Evolutionary conservation across 1,140 invertebrate genomes (phyloP).

Genomic region (Philaenus spumarius): DNA sequence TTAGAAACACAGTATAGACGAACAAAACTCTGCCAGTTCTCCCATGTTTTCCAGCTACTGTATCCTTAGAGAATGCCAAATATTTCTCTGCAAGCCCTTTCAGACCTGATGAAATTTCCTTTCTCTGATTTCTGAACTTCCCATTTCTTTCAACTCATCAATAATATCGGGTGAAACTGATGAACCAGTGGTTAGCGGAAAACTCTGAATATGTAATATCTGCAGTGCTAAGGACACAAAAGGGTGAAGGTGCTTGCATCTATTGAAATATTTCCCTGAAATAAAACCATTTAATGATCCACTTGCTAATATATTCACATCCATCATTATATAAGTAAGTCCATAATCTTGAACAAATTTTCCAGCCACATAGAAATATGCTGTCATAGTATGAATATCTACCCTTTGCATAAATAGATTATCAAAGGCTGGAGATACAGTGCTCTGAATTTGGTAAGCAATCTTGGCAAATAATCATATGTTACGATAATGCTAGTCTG

Average conservation of each 20-base stretch:
- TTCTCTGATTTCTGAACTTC: too few species aligned
- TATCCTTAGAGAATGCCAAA: too few species aligned
- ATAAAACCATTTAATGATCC: background rate
- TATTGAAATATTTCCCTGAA: background rate
- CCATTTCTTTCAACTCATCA: too few species aligned
- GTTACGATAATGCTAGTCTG: background rate
- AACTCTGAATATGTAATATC: too few species aligned
- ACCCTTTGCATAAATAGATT: background rate
- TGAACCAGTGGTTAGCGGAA: too few species aligned
- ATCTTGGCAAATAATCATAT: background rate
- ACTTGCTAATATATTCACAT: background rate
- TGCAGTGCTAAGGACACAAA: too few species aligned
- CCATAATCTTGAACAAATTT: background rate
- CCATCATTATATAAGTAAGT: background rate
- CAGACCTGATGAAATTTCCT: too few species aligned
- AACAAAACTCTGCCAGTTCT: too few species aligned
- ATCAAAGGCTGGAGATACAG: background rate
- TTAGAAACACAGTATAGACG: too few species aligned
- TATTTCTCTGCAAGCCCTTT: too few species aligned
- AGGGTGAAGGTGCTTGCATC: slow-evolving; percentile 37
- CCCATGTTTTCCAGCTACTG: too few species aligned
- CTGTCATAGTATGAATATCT: background rate
- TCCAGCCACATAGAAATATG: background rate
- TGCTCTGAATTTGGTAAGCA: background rate
- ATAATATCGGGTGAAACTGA: too few species aligned